Base-by-base conservation (phyloP, 2,797 vertebrate genomes). In the Brachyrhaphis roseni region DNA sequence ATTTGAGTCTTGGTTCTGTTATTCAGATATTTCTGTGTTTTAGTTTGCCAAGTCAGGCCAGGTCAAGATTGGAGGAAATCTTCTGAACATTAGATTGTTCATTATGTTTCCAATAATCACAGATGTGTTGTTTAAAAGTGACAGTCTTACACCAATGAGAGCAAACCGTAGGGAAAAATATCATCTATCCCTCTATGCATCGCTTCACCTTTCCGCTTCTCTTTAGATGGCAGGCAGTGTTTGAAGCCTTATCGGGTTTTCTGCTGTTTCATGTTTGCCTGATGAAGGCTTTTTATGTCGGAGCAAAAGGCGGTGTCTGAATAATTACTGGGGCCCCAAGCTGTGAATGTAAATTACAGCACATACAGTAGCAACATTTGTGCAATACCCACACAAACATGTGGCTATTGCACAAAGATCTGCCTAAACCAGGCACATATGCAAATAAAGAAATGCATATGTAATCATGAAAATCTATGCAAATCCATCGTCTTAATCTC, bases 301-400 rank as follows among this genome's bases (percentile, higher is more conserved):
- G 91, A 95, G 95, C 91, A 93, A 95, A 95, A 96, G 91, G 92
- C 94, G 95, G 90, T 85, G 64, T 90, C 90, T 91, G 91, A 94
- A 94, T 96, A 95, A 96, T 96, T 96, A 95, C 93, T 72, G 87
- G 90, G 94, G 94, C 91, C 78, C 93, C 96, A 96, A 95, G 95
- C 95, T 96, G 95, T 80, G 95, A 93, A 92, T 91, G 92, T 92
- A 95, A 95, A 96, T 96, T 92, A 95, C 88, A 89, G 90, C 92
- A 92, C 86, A 86, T 82, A 80, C 51, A 80, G 74, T 75, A 82
- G 91, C 94, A 94, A 95, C 94, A 95, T 94, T 95, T 95, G 94
- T 93, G 91, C 85, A 70, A 78, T 78, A 88, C 66, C 74, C 76
- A 83, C 84, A 77, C 71, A 84, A 68, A 15, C 72, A 84, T 78